Conservation (phyloP, 1,140 invertebrate genomes). For the Schmidtea mediterranea region DNA sequence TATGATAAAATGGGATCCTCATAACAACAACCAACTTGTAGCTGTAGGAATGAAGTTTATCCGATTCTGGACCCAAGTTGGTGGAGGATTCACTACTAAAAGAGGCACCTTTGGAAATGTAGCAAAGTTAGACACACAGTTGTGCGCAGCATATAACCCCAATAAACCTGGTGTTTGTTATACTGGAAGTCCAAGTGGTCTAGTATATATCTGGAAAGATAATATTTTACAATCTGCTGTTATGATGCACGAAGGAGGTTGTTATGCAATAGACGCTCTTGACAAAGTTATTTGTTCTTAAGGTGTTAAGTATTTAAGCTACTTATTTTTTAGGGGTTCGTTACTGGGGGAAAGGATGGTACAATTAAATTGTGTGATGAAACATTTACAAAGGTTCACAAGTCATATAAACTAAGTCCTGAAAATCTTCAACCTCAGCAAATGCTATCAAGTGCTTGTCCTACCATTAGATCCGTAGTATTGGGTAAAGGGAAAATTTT, state of each 20-base stretch:
- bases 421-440: conserved; percentile 14
- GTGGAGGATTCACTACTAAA: conserved; percentile 24
- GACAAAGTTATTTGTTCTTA: conserved; percentile 15
- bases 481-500: conserved; percentile 22
- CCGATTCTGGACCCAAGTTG: conserved; percentile 28
- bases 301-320: not conserved
- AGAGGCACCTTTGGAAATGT: conserved; percentile 24
- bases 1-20: conserved; percentile 27
- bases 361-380: conserved; percentile 23
- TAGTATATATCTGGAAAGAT: conserved; percentile 23
- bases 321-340: conserved; percentile 24
- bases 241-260: conserved; percentile 25
- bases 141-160: conserved; percentile 23
- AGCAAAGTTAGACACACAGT: conserved; percentile 23
- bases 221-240: conserved; percentile 16
- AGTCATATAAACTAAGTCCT: conserved; percentile 20
- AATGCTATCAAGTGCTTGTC: conserved; percentile 15
- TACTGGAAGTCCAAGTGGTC: conserved; percentile 22
- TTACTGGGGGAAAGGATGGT: conserved; percentile 28
- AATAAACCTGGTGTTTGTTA: conserved; percentile 16
- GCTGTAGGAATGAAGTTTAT: conserved; percentile 27
- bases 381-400: conserved; percentile 21
- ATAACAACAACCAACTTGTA: conserved; percentile 18
- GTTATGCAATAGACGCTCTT: conserved; percentile 26
- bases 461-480: conserved; percentile 20